phyloP scores from a whole-genome alignment of 2,888 invertebrate genomes.

The Ormyrus thymus region DNA sequence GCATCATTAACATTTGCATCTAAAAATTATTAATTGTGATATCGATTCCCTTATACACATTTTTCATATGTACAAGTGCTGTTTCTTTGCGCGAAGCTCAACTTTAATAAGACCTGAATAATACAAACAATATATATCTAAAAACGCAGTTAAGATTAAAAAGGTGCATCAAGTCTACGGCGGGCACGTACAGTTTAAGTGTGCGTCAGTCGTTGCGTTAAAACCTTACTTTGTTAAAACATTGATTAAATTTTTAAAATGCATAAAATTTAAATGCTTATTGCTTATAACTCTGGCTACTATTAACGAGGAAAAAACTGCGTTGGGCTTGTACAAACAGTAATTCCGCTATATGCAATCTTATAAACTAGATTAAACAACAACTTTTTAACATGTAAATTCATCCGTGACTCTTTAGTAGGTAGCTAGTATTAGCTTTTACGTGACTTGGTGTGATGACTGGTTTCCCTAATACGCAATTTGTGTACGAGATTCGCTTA shows the following conservation, averaged over 20 bases:
- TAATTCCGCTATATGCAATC: not conserved
- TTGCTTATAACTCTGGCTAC: conserved; percentile 2
- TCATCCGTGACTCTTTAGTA: too few relatives aligned
- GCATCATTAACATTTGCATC: conserved; percentile 39
- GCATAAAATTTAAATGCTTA: conserved; percentile 19
- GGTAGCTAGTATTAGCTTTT: too few relatives aligned
- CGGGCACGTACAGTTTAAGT: conserved; percentile 25
- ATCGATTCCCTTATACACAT: conserved; percentile 18
- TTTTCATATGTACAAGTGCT: conserved; percentile 43
- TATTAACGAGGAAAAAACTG: not conserved
- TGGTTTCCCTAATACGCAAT: not conserved
- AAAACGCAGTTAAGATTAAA: conserved; percentile 29
- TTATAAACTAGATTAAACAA: conserved; percentile 16
- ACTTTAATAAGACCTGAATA: conserved; percentile 34
- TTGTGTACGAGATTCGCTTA: not conserved
- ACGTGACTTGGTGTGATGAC: too few relatives aligned
- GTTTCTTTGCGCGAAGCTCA: not conserved
- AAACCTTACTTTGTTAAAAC: conserved; percentile 2
- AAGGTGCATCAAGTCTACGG: conserved; percentile 1
- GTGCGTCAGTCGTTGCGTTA: conserved; percentile 48
- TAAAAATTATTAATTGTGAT: conserved; percentile 42
- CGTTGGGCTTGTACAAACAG: conserved; percentile 13
- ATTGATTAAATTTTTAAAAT: not conserved
- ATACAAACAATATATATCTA: conserved; percentile 44
- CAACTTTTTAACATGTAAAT: not conserved